Conservation (phyloP, 2,113 vertebrate genomes). For the Percina caprodes region DNA sequence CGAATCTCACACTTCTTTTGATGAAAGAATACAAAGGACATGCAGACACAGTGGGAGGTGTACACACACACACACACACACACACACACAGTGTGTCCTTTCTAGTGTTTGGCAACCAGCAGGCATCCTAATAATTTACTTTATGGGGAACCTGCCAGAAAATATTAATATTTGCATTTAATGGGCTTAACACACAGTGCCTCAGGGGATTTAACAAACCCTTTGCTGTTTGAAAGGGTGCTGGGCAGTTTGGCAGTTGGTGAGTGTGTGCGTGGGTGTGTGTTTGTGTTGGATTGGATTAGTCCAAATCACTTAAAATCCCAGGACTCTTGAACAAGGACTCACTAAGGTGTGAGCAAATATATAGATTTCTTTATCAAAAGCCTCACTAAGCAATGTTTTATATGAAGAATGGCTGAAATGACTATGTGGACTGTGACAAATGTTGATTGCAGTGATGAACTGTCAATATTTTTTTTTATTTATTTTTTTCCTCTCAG, state of each 20-base stretch:
- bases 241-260: constrained; percentile 69
- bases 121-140: constrained; percentile 58
- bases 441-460: too few species aligned
- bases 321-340: background rate
- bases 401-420: too few species aligned
- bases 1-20: constrained; percentile 53
- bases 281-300: constrained; percentile 37
- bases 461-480: too few species aligned
- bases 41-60: constrained; percentile 39
- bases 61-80: background rate
- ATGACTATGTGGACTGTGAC: too few species aligned
- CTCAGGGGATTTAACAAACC: constrained; percentile 55
- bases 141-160: constrained; percentile 61
- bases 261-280: constrained; percentile 58
- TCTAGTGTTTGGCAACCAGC: constrained; percentile 56
- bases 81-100: constrained; percentile 1
- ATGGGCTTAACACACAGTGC: constrained; percentile 64
- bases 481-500: too few species aligned
- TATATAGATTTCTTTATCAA: background rate
- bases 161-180: constrained; percentile 69
- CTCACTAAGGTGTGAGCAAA: background rate
- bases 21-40: constrained; percentile 42
- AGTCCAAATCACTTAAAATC: constrained; percentile 37
- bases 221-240: constrained; percentile 50
- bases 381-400: too few species aligned